Evolutionary conservation across 2,888 invertebrate species (phyloP).

Genomic region (Tetranychus truncatus): DNA sequence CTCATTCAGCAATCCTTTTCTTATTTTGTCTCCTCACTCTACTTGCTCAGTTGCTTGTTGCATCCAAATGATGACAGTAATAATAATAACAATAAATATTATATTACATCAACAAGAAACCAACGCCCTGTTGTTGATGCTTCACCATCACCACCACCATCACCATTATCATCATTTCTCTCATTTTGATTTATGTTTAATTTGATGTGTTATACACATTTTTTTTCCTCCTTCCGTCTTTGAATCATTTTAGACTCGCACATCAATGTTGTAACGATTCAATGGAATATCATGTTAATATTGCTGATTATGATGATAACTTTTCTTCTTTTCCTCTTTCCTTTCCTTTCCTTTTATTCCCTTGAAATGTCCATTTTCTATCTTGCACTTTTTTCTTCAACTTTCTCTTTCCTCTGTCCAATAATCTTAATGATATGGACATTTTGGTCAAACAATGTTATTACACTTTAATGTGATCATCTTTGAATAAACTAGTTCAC

Average conservation of each 20-base stretch:
- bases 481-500: too few species aligned
- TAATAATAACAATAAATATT: background rate
- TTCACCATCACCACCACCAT: background rate
- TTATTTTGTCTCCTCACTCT: background rate
- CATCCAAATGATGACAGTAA: background rate
- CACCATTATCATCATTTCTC: background rate
- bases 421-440: background rate
- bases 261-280: too few species aligned
- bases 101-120: background rate
- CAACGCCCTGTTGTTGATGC: background rate
- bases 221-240: conserved; percentile 11
- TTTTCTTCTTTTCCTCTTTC: background rate
- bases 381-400: background rate
- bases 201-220: conserved; percentile 5
- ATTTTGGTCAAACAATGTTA: too few species aligned
- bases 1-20: background rate
- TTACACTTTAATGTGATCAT: too few species aligned
- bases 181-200: background rate
- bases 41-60: background rate
- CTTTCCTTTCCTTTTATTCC: background rate
- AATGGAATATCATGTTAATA: background rate
- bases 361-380: conserved; percentile 3
- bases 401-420: background rate
- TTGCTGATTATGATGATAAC: conserved; percentile 4
- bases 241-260: background rate